Base-by-base conservation (phyloP, 2,113 vertebrate species). In the Muntiacus muntjak region DNA sequence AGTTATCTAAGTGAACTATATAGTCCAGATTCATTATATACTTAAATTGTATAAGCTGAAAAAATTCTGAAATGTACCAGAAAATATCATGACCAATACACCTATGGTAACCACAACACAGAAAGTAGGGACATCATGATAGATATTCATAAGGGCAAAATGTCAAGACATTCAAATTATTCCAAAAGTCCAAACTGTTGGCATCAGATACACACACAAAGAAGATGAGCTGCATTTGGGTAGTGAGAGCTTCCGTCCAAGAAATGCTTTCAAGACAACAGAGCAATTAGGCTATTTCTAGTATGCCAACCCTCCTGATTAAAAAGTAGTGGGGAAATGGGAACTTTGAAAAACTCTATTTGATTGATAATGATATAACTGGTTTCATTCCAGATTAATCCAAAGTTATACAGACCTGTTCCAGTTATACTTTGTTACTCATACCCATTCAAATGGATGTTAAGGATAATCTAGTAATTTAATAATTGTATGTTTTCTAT, bases 191-290 rank as follows among this genome's bases (percentile, higher is more conserved):
- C 33, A 92, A 30, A 76, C 76, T 90, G 28, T 78, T 94, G 45
- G 21, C 43, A 91, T 94, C 82, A 96, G 36, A 60, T 30, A 91
- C 36, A 89, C 36, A 64, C 52, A 43, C 15, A 84, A 52, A 82
- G 62, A 30, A 81, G 7, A 83, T 67, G 52, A 97, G 67, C 23
- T 93, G 33, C 52, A 81, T 95, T 93, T 95, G 40, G 25, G 3
- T 78, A 60, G 47, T 55, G 33, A 96, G n/a, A 94, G 9, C 5
- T 55, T 93, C 25, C 16, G 5, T 84, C 58, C 87, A 98, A 81
- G 30, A 97, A 87, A 94, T 88, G 64, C n/a, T 95, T 96, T 87
- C 40, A 95, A 91, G 97, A 93, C 47, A 89, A 83, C 43, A 74
- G 76, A 89, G 17, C 23, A 95, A 92, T 92, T 88, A 84, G 47